Evolutionary conservation across 1,140 invertebrate genomes (phyloP).

Genomic region (Drosophila truncata): DNA sequence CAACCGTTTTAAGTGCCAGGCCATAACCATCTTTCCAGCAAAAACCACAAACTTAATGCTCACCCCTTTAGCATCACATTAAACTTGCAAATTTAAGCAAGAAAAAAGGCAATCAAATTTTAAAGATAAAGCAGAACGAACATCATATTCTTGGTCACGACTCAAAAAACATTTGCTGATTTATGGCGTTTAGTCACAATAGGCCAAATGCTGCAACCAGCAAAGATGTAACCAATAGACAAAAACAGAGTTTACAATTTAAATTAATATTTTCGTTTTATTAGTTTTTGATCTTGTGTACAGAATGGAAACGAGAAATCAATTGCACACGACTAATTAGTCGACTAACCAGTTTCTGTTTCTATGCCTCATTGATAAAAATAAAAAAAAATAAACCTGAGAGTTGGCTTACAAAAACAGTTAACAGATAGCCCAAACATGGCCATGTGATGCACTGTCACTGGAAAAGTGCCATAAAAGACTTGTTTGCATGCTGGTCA

Average conservation of each 20-base stretch:
- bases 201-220: conserved; percentile 6
- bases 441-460: conserved; percentile 81
- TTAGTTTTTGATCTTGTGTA: conserved; percentile 8
- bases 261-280: conserved; percentile 10
- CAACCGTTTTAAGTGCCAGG: conserved; percentile 8
- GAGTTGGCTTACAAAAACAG: conserved; percentile 71
- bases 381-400: conserved; percentile 18
- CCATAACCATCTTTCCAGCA: conserved; percentile 15
- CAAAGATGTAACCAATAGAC: conserved; percentile 12
- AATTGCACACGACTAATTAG: conserved; percentile 68
- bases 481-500: conserved; percentile 76
- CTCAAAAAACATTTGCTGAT: conserved; percentile 37
- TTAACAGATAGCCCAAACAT: conserved; percentile 80
- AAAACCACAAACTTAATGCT: conserved; percentile 35
- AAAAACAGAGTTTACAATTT: conserved; percentile 1
- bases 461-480: conserved; percentile 79
- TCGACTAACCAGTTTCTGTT: conserved; percentile 52
- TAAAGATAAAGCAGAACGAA: conserved; percentile 43
- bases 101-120: conserved; percentile 9
- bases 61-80: conserved; percentile 37
- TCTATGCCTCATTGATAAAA: conserved; percentile 60
- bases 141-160: conserved; percentile 63
- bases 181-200: conserved; percentile 58
- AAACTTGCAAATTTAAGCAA: conserved; percentile 44
- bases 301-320: conserved; percentile 22